Percentiles rank a stretch among this genome's conserved stretches.
Evolutionary conservation across 2,888 invertebrate species (phyloP).

Genomic region (Drosophila putrida): DNA sequence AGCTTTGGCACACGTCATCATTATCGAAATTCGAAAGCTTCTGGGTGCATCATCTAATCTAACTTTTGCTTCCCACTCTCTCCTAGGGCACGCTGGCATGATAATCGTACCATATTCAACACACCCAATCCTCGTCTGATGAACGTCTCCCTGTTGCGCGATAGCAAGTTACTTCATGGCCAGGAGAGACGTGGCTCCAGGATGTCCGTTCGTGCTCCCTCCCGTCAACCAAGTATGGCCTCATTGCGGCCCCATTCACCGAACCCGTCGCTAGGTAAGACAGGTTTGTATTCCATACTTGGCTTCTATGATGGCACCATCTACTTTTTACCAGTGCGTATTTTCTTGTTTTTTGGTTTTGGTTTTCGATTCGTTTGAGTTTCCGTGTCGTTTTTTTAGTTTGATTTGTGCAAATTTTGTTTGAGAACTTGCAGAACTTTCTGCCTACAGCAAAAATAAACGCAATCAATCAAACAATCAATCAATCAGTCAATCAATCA

Average conservation of each 20-base stretch:
- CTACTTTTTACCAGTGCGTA: slow-evolving; percentile 40
- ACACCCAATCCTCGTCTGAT: slow-evolving; percentile 97
- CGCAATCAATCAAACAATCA: slow-evolving; percentile 41
- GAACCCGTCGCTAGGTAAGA: slow-evolving; percentile 86
- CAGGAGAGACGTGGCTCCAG: slow-evolving; percentile 92
- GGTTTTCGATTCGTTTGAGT: slow-evolving; percentile 34
- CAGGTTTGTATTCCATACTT: slow-evolving; percentile 85
- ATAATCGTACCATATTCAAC: slow-evolving; percentile 96
- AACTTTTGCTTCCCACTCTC: slow-evolving; percentile 2
- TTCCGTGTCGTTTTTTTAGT: slow-evolving; percentile 34
- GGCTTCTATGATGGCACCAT: slow-evolving; percentile 45
- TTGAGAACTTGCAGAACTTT: slow-evolving; percentile 61
- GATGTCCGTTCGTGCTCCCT: slow-evolving; percentile 92
- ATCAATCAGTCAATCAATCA: slow-evolving; percentile 55
- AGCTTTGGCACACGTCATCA: slow-evolving; percentile 42
- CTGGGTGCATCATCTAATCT: slow-evolving; percentile 33
- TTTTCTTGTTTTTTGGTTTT: slow-evolving; percentile 38
- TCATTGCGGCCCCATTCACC: slow-evolving; percentile 92
- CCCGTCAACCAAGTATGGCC: slow-evolving; percentile 94
- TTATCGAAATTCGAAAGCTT: slow-evolving; percentile 2
- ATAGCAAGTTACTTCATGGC: slow-evolving; percentile 92
- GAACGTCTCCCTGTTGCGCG: slow-evolving; percentile 94
- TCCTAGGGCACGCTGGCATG: slow-evolving; percentile 94
- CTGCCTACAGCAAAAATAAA: slow-evolving; percentile 50
- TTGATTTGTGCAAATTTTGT: slow-evolving; percentile 54